A percentile compares a stretch with the other conserved stretches of the same genome.
phyloP scores from a whole-genome alignment of 2,888 invertebrate genomes.

The Coecobrya sp. region DNA sequence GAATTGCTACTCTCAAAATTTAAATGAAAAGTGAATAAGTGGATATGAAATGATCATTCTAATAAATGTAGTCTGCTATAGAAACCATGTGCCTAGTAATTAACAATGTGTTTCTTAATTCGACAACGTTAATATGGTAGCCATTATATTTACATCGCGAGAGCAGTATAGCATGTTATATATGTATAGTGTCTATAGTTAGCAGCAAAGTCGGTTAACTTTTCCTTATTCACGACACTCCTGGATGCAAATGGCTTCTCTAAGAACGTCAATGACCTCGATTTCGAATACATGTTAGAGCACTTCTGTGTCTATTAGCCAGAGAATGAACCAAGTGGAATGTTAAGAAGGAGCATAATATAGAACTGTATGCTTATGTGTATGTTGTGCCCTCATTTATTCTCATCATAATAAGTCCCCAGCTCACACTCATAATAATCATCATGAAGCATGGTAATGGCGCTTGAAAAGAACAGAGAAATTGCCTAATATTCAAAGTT shows the following conservation, averaged over 20 bases:
- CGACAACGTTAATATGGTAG: slow-evolving; percentile 51
- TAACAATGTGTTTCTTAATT: slow-evolving; percentile 59
- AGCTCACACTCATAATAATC: slow-evolving; percentile 71
- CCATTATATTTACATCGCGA: slow-evolving; percentile 58
- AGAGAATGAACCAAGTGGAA: slow-evolving; percentile 4
- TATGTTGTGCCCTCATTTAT: slow-evolving; percentile 64
- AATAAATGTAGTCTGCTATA: background rate
- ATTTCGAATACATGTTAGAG: slow-evolving; percentile 50
- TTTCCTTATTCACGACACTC: background rate
- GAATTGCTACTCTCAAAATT: slow-evolving; percentile 42
- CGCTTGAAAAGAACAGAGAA: slow-evolving; percentile 72
- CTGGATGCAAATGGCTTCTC: slow-evolving; percentile 50
- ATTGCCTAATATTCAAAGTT: slow-evolving; percentile 78
- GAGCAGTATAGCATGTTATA: background rate
- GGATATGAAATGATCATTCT: slow-evolving; percentile 43
- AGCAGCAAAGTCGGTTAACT: background rate
- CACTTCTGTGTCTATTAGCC: slow-evolving; percentile 54
- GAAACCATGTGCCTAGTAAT: slow-evolving; percentile 45
- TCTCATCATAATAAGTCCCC: slow-evolving; percentile 66
- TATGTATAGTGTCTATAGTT: background rate
- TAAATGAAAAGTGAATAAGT: slow-evolving; percentile 52
- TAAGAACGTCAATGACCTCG: slow-evolving; percentile 63
- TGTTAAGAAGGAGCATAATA: background rate
- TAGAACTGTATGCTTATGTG: background rate
- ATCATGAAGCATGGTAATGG: slow-evolving; percentile 73